These are phyloP conservation scores for Magallana nippona DNA, from an alignment of 2,888 invertebrate species.

Conservation along the genomic window DNA sequence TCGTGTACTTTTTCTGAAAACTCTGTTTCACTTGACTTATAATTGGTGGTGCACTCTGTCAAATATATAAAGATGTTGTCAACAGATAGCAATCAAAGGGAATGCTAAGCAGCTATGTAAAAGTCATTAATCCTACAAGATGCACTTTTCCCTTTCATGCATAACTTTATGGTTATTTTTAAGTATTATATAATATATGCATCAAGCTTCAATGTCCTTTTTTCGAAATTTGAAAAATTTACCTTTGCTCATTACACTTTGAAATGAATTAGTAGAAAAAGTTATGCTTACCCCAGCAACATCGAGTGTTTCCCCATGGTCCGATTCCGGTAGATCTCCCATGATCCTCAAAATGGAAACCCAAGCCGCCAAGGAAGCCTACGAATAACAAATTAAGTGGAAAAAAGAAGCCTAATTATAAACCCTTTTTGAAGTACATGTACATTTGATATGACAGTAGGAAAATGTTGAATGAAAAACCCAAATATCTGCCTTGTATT, in stretches of 20 bases:
- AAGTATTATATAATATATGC: not conserved
- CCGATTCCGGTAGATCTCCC: conserved; percentile 73
- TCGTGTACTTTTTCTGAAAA: conserved; percentile 66
- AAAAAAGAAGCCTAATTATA: not conserved
- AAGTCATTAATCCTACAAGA: not conserved
- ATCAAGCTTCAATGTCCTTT: not conserved
- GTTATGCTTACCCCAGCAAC: conserved; percentile 68
- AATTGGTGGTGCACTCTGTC: conserved; percentile 61
- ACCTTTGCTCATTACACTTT: no score
- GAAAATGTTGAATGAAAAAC: no score
- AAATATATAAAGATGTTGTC: not conserved
- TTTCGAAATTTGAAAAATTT: no score
- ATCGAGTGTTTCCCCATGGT: conserved; percentile 59
- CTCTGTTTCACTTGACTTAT: conserved; percentile 60
- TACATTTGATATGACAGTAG: no score
- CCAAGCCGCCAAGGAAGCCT: conserved; percentile 75
- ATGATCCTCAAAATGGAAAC: conserved; percentile 73
- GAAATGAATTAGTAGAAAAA: no score
- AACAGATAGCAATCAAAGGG: not conserved
- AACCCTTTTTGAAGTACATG: not conserved
- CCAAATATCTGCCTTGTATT: no score
- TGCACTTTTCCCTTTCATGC: no score
- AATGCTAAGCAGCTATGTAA: no score
- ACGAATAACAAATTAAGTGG: conserved; percentile 39
- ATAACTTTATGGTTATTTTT: no score